These are phyloP conservation scores for Paradoxurus hermaphroditus DNA, from an alignment of 2,113 vertebrate species.

Conservation along the genomic window DNA sequence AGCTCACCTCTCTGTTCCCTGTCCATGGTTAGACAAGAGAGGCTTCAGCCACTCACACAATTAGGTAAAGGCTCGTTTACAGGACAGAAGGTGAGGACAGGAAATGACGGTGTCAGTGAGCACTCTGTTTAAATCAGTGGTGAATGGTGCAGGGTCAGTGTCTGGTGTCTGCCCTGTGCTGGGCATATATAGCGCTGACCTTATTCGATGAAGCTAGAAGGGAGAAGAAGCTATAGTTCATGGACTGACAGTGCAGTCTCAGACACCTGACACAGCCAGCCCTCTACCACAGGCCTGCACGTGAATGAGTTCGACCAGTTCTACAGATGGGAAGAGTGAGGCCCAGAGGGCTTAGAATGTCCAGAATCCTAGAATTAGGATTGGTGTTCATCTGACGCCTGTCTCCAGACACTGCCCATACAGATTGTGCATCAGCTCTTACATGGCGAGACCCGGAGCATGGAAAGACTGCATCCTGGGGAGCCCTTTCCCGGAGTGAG, in stretches of 20 bases:
- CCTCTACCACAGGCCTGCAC: background rate
- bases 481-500: background rate
- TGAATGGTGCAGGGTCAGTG: background rate
- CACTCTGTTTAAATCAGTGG: background rate
- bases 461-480: background rate
- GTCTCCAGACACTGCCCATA: background rate
- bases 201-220: background rate
- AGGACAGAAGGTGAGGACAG: background rate
- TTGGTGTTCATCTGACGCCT: background rate
- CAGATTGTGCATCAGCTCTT: background rate
- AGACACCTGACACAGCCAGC: background rate
- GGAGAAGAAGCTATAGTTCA: background rate
- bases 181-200: background rate
- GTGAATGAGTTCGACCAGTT: background rate
- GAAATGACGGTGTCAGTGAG: background rate
- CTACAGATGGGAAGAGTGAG: background rate
- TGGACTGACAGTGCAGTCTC: background rate
- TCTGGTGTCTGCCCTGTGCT: background rate
- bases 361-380: background rate
- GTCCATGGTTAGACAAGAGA: constrained; percentile 43
- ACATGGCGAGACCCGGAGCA: background rate
- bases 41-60: constrained; percentile 40
- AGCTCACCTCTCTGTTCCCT: constrained; percentile 29
- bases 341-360: background rate
- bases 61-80: constrained; percentile 49